Evolutionary conservation across 2,888 invertebrate genomes (phyloP).

Genomic region (Miltochrista miniata): DNA sequence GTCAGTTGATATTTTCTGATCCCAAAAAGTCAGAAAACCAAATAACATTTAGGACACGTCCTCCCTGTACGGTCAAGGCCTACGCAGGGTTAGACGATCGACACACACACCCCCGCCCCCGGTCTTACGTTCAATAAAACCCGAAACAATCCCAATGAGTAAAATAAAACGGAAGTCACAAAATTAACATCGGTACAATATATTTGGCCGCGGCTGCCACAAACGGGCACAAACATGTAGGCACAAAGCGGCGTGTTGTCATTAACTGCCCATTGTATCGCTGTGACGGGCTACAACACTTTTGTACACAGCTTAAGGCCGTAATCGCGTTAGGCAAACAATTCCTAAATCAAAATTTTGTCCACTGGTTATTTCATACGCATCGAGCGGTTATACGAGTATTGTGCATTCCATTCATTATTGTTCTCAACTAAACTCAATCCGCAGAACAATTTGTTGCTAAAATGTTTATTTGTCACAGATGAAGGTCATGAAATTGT

Average conservation of each 20-base stretch:
- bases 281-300: constrained; percentile 7
- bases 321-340: background rate
- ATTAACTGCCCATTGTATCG: constrained; percentile 42
- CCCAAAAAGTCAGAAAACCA: too few species aligned
- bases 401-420: too few species aligned
- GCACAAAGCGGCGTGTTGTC: constrained; percentile 27
- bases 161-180: constrained; percentile 5
- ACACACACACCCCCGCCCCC: too few species aligned
- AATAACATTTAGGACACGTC: too few species aligned
- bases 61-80: too few species aligned
- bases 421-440: too few species aligned
- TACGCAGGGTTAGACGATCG: background rate
- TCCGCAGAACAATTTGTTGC: too few species aligned
- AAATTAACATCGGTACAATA: constrained; percentile 12
- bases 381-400: too few species aligned
- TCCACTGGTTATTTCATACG: background rate
- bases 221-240: constrained; percentile 3
- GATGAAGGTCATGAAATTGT: too few species aligned
- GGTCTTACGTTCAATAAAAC: background rate
- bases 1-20: too few species aligned
- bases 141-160: background rate
- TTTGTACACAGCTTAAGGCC: background rate
- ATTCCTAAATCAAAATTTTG: background rate
- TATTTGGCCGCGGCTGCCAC: background rate
- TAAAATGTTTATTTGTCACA: too few species aligned